Base-by-base conservation (phyloP, 2,797 vertebrate species). In the Esox masquinongy region DNA sequence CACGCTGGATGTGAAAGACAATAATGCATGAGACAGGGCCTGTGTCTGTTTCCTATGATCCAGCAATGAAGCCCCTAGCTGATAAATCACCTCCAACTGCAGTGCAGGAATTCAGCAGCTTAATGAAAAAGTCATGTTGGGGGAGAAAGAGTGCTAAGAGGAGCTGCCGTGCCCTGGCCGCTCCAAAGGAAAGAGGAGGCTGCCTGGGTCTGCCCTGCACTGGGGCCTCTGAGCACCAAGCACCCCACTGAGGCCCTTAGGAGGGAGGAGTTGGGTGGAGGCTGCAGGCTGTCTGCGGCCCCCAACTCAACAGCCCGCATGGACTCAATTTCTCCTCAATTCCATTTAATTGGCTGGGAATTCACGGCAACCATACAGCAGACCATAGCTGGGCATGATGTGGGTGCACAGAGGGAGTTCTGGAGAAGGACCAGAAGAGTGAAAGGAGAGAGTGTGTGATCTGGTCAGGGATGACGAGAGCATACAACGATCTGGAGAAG, bases 91-190 rank as follows among this genome's bases (percentile, higher is more conserved):
- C 90, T 93, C 91, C 90, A 90, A 93, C 88, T 87, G 91, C 87
- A 92, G 89, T 85, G 90, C 87, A 94, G 90, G 92, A 96, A 95
- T 95, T 95, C 94, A 90, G 94, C 92, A 86, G 92, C 94, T 95
- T 96, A 95, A 97, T 95, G 95, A 94, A 96, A 95, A 95, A 96
- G 94, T 95, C 95, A 95, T 96, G 94, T 91, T 91, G 92, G 83
- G 66, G 29, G 74, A 82, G 87, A 90, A 4, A 6, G 36, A 39
- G 36, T 6, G 36, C 67, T 68, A 14, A 15, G 68, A 50, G 68
- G 14, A 34, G 70, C 70, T 51, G 49, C 70, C 68, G 39, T 19
- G 50, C 87, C 88, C 78, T 82, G 83, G 85, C 86, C 80, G 74
- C 67, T 76, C 53, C 77, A 50, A 70, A 61, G 73, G 67, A 79